Percentiles rank a stretch among this genome's conserved stretches.
phyloP scores from a whole-genome alignment of 2,888 invertebrate genomes.

The Aspidiotus destructor region DNA sequence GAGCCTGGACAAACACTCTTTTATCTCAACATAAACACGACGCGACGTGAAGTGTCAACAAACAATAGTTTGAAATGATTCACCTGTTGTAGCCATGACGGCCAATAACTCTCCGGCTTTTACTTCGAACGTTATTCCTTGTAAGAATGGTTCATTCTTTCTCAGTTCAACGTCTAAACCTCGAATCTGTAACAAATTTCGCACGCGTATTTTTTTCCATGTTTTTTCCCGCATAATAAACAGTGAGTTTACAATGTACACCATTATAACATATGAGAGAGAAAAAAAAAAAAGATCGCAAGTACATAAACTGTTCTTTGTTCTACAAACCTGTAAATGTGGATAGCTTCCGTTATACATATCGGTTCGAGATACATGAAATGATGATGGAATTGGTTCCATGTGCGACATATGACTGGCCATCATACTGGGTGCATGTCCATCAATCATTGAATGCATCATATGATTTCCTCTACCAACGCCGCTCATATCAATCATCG shows the following conservation, averaged over 20 bases:
- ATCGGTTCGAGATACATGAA: conserved; percentile 35
- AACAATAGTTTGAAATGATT: conserved; percentile 1
- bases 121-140: conserved; percentile 75
- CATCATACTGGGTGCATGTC: conserved; percentile 33
- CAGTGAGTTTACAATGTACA: neutral
- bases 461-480: conserved; percentile 33
- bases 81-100: conserved; percentile 68
- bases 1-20: too few species aligned
- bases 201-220: neutral
- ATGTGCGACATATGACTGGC: conserved; percentile 33
- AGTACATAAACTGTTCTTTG: too few species aligned
- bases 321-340: conserved; percentile 34
- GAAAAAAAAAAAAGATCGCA: neutral
- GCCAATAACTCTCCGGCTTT: conserved; percentile 85
- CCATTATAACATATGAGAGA: neutral
- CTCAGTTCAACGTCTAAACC: conserved; percentile 29
- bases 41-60: too few species aligned
- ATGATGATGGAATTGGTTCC: conserved; percentile 35
- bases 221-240: too few species aligned
- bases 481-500: conserved; percentile 31
- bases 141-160: conserved; percentile 42
- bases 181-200: conserved; percentile 19
- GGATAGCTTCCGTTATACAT: conserved; percentile 40
- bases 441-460: conserved; percentile 35
- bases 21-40: too few species aligned